Evolutionary conservation across 2,888 invertebrate species (phyloP).

Genomic region (Blastobasis adustella): DNA sequence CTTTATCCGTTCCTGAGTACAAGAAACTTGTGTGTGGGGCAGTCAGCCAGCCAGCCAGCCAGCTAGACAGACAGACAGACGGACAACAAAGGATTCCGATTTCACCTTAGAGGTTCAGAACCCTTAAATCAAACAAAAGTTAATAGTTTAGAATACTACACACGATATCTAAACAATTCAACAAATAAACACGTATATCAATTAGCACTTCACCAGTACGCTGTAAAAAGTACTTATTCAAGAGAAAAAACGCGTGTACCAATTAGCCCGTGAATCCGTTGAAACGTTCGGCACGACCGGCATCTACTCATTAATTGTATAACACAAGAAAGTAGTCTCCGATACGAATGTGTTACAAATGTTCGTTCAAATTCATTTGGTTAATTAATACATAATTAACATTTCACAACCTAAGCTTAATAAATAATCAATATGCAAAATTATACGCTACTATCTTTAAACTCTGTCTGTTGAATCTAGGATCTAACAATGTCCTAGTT

Average conservation of each 20-base stretch:
- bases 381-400: slow-evolving; percentile 1
- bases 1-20: no score
- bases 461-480: neutral
- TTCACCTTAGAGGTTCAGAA: no score
- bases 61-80: no score
- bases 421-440: neutral
- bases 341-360: neutral
- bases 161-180: slow-evolving; percentile 7
- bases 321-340: slow-evolving; percentile 2
- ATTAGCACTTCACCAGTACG: slow-evolving; percentile 17
- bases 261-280: slow-evolving; percentile 29
- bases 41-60: no score
- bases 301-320: slow-evolving; percentile 1
- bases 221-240: slow-evolving; percentile 13
- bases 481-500: no score
- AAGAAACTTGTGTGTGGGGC: no score
- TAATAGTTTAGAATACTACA: neutral
- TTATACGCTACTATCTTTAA: neutral
- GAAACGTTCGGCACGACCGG: slow-evolving; percentile 27
- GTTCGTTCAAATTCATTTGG: neutral
- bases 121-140: no score
- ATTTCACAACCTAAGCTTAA: neutral
- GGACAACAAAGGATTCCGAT: no score
- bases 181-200: slow-evolving; percentile 12
- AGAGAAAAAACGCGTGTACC: slow-evolving; percentile 15